Evolutionary conservation across 2,113 vertebrate species (phyloP).

Genomic region (Ondatra zibethicus): DNA sequence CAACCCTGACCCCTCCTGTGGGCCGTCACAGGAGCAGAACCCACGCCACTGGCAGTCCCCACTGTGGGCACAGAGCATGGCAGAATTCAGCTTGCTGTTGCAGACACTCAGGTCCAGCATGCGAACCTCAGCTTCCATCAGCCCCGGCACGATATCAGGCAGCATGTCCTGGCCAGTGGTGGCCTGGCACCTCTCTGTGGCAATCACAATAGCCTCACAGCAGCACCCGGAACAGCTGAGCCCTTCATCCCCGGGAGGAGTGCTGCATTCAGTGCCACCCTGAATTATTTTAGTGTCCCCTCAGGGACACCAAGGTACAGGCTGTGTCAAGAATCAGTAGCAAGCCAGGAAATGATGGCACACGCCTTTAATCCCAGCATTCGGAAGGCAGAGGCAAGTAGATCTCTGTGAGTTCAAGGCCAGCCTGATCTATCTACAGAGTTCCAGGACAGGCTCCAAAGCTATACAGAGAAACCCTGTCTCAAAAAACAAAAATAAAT

Average conservation of each 20-base stretch:
- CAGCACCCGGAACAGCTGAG: conserved; percentile 72
- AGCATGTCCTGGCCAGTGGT: background rate
- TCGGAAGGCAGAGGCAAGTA: no score
- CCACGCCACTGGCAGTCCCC: conserved; percentile 67
- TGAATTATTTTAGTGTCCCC: background rate
- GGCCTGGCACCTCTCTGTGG: accelerated
- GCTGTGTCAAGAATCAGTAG: background rate
- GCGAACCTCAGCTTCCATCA: conserved; percentile 83
- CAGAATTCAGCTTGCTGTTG: conserved; percentile 65
- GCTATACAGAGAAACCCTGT: no score
- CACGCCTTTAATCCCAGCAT: no score
- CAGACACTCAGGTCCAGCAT: conserved; percentile 77
- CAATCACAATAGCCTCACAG: conserved; percentile 76
- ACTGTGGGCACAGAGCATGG: conserved; percentile 82
- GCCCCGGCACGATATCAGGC: conserved; percentile 59
- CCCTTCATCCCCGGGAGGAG: conserved; percentile 76
- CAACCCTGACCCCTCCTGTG: background rate
- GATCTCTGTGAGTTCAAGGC: no score
- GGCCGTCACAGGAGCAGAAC: conserved; percentile 79
- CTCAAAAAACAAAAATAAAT: no score
- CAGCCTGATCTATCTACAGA: no score
- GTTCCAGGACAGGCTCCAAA: no score
- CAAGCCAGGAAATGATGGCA: no score
- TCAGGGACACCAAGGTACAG: background rate
- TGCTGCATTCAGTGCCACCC: accelerated